A percentile compares a stretch with the other conserved stretches of the same genome.
Conservation (phyloP, 2,113 vertebrate species). For the Elanus axillaris region DNA sequence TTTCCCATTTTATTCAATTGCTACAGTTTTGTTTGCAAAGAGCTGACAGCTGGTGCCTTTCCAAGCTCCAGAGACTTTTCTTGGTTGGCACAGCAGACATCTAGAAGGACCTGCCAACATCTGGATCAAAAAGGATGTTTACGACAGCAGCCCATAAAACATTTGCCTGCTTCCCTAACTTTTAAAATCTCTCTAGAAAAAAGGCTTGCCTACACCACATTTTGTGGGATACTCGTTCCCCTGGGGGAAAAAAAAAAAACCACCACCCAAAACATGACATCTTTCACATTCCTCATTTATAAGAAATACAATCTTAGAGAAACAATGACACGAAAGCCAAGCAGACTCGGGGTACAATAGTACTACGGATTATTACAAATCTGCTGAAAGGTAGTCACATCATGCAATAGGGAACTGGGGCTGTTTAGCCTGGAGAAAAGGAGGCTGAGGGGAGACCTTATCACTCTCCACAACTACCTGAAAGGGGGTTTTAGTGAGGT, state of each 20-base stretch:
- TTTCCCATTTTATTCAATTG: background rate
- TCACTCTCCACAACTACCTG: too few relatives aligned
- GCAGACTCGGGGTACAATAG: background rate
- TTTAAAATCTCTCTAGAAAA: background rate
- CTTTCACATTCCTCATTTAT: background rate
- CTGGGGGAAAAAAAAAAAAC: fast-evolving
- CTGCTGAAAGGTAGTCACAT: background rate
- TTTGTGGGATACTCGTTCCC: background rate
- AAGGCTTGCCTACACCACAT: background rate
- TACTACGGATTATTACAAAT: background rate
- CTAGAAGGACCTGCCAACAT: background rate
- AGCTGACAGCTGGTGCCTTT: background rate
- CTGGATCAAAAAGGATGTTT: background rate
- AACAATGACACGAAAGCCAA: background rate
- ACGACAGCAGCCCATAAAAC: background rate
- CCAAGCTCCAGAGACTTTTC: background rate
- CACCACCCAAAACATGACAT: too few relatives aligned
- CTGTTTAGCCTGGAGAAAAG: too few relatives aligned
- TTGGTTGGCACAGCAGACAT: background rate
- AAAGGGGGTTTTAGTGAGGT: too few relatives aligned
- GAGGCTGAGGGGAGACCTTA: too few relatives aligned
- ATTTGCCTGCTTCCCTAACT: background rate
- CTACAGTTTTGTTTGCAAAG: background rate
- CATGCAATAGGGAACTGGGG: background rate
- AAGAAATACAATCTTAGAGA: background rate